Evolutionary conservation across 2,888 invertebrate genomes (phyloP), one percentile per base, ranked within the genome.

Genomic region (Augiades crinisus): DNA sequence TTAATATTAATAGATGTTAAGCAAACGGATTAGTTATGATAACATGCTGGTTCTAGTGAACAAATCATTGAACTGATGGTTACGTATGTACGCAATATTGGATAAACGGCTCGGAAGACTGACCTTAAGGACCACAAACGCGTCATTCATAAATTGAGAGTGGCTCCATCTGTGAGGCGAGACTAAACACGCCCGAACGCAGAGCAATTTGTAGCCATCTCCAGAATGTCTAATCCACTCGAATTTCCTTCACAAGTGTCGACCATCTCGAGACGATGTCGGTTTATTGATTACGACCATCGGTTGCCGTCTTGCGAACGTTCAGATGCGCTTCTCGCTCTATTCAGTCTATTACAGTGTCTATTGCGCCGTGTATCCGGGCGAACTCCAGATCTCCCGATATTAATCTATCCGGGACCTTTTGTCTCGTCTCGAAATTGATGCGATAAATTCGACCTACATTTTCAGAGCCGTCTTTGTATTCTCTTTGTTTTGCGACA

Each of bases 401-500:
- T 41, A 41, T 40, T 47, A 47, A 47, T 47, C 40, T 40, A 27
- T 30, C 27, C 37, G 30, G 8, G 27, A 30, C 49, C 49, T 49
- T 49, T 49, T 49, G 49, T 49, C 40, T 34, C 34, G 22, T 5
- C 33, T 16, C 16, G 21, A 41, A 41, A 49, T 41, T 49, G 49
- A 33, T 12, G 49, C 41, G 49, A 49, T 49, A 49, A 49, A 49
- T 49, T 34, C 24, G 14, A 40, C 41, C 41, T 34, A 27, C 46
- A 47, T 37, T 24, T 34, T 10, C 12, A 12, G 31, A 21, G 14
- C 30, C 27, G 24, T 40, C 33, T 49, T 21, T 22, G 47, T 41
- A 16, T 27, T 27, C 10, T 27, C 27, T 41, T 41, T 16, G 27
- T 41, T 27, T 30, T 24, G 40, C 12, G 24, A 10, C 21, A 7